A percentile compares a stretch with the other conserved stretches of the same genome.
Evolutionary conservation across 2,113 vertebrate species (phyloP).

Genomic region (Amazona guildingii): DNA sequence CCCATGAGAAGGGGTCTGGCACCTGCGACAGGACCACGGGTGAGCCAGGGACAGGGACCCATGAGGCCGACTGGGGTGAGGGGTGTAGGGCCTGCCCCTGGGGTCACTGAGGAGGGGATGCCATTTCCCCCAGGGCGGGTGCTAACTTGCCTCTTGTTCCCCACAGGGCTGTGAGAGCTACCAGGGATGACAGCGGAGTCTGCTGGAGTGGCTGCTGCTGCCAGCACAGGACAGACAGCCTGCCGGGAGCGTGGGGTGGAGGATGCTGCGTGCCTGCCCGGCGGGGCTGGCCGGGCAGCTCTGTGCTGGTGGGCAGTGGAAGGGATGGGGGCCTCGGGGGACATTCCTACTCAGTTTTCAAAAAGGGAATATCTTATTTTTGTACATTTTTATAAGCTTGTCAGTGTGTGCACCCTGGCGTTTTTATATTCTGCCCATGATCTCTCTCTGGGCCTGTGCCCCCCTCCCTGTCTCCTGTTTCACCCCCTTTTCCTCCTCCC

Average conservation of each 20-base stretch:
- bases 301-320: rapidly evolving
- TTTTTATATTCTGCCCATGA: neutral
- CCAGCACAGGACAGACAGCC: neutral
- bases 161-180: constrained; percentile 39
- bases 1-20: constrained; percentile 81
- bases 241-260: neutral
- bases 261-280: neutral
- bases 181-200: neutral
- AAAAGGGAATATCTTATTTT: constrained; percentile 63
- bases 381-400: constrained; percentile 54
- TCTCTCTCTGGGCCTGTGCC: neutral
- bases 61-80: rapidly evolving
- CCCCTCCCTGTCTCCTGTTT: neutral
- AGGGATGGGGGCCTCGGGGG: neutral
- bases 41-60: neutral
- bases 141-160: neutral
- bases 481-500: neutral
- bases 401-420: constrained; percentile 11
- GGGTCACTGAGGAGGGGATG: neutral
- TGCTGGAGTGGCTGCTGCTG: neutral
- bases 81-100: neutral
- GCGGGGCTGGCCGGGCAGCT: neutral
- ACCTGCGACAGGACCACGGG: constrained; percentile 71
- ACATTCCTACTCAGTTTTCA: constrained; percentile 43
- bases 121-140: rapidly evolving